Percentiles rank a stretch among this genome's conserved stretches.
Evolutionary conservation across 2,113 vertebrate genomes (phyloP).

Genomic region (human (Homo sapiens)): GRCh38 chr21:45221001-45221500

Average conservation of each 20-base stretch:
- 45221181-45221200: neutral
- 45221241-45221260: neutral
- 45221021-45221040: neutral
- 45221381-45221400: too few species aligned
- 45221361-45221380: neutral
- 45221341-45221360: neutral
- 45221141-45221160: neutral
- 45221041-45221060: neutral
- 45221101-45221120: neutral
- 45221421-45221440: neutral
- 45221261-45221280: neutral
- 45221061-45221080: neutral
- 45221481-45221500: fast-evolving
- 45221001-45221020: slow-evolving; percentile 93
- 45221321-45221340: neutral
- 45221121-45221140: neutral
- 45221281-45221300: neutral
- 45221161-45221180: neutral
- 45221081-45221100: neutral
- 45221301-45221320: neutral
- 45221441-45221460: fast-evolving
- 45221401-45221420: neutral
- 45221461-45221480: fast-evolving
- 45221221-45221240: neutral
- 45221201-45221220: neutral